Evolutionary conservation across 2,888 invertebrate genomes (phyloP).

Genomic region (Autographa pulchrina): DNA sequence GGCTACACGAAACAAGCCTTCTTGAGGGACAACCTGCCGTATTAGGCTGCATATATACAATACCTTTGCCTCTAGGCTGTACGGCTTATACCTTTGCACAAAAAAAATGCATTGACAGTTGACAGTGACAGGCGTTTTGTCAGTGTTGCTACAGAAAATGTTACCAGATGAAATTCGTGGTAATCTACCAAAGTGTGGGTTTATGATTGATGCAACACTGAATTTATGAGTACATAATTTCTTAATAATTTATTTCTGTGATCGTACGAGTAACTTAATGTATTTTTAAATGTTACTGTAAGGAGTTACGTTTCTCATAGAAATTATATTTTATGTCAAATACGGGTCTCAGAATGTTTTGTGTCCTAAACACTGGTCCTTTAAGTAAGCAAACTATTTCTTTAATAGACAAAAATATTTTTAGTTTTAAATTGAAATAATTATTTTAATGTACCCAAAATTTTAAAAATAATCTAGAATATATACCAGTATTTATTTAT

Average conservation of each 20-base stretch:
- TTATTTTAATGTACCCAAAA: neutral
- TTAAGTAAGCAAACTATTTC: neutral
- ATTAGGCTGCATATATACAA: constrained; percentile 73
- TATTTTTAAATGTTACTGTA: constrained; percentile 43
- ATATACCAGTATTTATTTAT: constrained; percentile 20
- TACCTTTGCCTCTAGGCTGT: constrained; percentile 26
- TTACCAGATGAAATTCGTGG: constrained; percentile 42
- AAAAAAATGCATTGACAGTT: constrained; percentile 19
- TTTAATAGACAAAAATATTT: neutral
- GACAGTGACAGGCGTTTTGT: constrained; percentile 13
- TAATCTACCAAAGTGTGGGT: constrained; percentile 34
- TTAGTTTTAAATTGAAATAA: too few species aligned
- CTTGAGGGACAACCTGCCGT: constrained; percentile 93
- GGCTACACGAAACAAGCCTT: constrained; percentile 92
- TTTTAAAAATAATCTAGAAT: neutral
- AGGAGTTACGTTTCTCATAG: constrained; percentile 38
- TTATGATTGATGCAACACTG: constrained; percentile 24
- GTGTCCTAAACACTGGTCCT: neutral
- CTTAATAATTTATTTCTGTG: constrained; percentile 57
- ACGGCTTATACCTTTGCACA: constrained; percentile 19
- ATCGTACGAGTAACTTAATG: constrained; percentile 50
- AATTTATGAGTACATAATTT: constrained; percentile 29
- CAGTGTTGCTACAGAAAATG: constrained; percentile 35
- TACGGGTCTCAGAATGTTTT: constrained; percentile 38
- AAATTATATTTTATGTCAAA: constrained; percentile 30